phyloP scores from a whole-genome alignment of 2,113 vertebrate genomes.

The Sorex araneus region DNA sequence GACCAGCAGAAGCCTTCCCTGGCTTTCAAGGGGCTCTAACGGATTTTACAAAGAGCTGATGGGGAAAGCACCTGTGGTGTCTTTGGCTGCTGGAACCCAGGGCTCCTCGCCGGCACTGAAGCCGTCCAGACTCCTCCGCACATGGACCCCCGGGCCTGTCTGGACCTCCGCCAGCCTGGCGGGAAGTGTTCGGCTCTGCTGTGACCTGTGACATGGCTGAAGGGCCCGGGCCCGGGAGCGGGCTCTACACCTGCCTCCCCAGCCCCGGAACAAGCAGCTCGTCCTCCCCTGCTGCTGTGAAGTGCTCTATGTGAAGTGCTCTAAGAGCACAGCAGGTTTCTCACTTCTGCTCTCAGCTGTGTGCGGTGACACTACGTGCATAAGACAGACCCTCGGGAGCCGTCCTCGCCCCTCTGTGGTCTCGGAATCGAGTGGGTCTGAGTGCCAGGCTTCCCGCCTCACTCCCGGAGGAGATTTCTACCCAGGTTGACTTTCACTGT shows the following conservation, averaged over 20 bases:
- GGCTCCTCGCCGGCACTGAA: no score
- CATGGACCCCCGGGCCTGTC: slow-evolving; percentile 26
- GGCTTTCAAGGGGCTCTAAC: not conserved
- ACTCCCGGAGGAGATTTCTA: not conserved
- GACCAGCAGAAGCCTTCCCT: not conserved
- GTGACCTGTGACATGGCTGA: no score
- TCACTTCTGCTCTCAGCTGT: slow-evolving; percentile 15
- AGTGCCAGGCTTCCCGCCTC: not conserved
- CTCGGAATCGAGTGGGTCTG: no score
- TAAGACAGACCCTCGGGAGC: slow-evolving; percentile 20
- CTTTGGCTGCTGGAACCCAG: slow-evolving; percentile 48
- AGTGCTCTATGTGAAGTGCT: slow-evolving; percentile 44
- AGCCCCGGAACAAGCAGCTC: no score
- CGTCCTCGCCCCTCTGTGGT: slow-evolving; percentile 7
- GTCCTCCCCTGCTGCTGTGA: not conserved
- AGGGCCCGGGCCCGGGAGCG: no score
- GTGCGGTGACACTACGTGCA: not conserved
- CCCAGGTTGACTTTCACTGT: not conserved
- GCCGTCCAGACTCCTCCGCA: no score
- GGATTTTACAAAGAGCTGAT: slow-evolving; percentile 27
- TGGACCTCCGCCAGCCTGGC: not conserved
- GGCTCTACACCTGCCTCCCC: not conserved
- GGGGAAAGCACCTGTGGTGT: slow-evolving; percentile 25
- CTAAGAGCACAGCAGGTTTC: slow-evolving; percentile 19
- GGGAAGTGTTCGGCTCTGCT: no score